Conservation (phyloP, 2,888 invertebrate species). For the Tetramorium bicarinatum region DNA sequence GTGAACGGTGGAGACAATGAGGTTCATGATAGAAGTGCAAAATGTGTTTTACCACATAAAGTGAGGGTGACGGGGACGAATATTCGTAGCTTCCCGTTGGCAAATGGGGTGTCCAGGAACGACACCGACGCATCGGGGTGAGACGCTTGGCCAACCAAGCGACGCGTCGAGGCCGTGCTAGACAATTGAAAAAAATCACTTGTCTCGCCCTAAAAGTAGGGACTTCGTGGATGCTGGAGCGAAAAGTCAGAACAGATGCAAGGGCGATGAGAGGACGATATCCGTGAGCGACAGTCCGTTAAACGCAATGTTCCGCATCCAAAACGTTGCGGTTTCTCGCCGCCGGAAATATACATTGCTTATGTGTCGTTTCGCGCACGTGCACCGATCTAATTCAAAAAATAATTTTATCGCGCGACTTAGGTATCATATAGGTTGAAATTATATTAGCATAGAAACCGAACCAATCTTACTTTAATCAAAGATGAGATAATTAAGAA, state of each 20-base stretch:
- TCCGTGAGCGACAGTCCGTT: slow-evolving; percentile 78
- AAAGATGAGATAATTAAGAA: not conserved
- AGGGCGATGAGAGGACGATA: slow-evolving; percentile 69
- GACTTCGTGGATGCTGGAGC: slow-evolving; percentile 70
- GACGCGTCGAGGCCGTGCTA: slow-evolving; percentile 79
- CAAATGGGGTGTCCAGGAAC: slow-evolving; percentile 69
- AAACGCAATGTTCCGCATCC: slow-evolving; percentile 81
- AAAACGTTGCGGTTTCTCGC: slow-evolving; percentile 72
- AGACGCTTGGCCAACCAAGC: slow-evolving; percentile 84
- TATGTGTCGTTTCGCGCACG: slow-evolving; percentile 62
- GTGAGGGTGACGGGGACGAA: slow-evolving; percentile 61
- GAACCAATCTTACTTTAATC: not conserved
- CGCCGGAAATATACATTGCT: slow-evolving; percentile 59
- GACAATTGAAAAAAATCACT: slow-evolving; percentile 86
- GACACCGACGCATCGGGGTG: slow-evolving; percentile 76
- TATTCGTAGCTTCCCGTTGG: slow-evolving; percentile 54
- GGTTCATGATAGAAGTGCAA: slow-evolving; percentile 64
- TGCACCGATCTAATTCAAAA: slow-evolving; percentile 47
- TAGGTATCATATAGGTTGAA: not conserved
- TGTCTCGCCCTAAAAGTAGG: slow-evolving; percentile 82
- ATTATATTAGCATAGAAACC: not conserved
- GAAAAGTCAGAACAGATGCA: slow-evolving; percentile 62
- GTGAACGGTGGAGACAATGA: slow-evolving; percentile 47
- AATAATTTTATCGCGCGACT: slow-evolving; percentile 16
- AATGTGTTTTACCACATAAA: slow-evolving; percentile 67